phyloP scores from a whole-genome alignment of 2,113 vertebrate genomes.

The Cheirogaleus medius region DNA sequence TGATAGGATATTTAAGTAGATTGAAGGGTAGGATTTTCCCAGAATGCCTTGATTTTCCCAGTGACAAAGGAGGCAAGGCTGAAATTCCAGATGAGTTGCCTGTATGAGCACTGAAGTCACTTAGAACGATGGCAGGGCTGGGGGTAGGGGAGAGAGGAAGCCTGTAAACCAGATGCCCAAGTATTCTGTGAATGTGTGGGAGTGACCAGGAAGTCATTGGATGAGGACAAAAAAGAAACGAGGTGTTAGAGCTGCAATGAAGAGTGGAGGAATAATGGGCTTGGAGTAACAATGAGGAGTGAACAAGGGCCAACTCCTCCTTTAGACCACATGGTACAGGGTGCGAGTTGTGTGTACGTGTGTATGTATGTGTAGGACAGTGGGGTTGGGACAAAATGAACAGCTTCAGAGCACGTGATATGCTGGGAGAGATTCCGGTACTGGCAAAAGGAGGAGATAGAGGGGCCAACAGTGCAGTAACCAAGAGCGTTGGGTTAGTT shows the following conservation, averaged over 20 bases:
- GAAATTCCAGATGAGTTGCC: not conserved
- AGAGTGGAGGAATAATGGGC: not conserved
- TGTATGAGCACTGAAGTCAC: not conserved
- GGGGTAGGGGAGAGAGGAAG: not conserved
- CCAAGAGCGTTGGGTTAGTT: not conserved
- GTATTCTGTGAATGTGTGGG: not conserved
- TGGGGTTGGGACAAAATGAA: not conserved
- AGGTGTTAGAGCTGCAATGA: not conserved
- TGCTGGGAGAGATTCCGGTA: not conserved
- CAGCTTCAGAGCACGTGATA: not conserved
- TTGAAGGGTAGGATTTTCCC: not conserved
- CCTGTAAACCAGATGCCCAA: not conserved
- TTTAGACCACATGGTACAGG: not conserved
- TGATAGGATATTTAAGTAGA: not conserved
- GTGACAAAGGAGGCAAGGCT: constrained; percentile 1
- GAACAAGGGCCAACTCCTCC: not conserved
- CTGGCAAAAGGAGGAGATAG: not conserved
- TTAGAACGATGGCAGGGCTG: not conserved
- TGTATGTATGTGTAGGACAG: not conserved
- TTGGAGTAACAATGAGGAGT: not conserved
- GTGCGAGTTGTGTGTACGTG: not conserved
- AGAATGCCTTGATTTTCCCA: constrained; percentile 4
- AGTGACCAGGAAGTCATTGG: constrained; percentile 22
- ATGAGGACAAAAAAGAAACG: not conserved
- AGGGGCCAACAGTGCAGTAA: not conserved